Evolutionary conservation across 2,113 vertebrate species (phyloP).

Genomic region (Rutilus rutilus): DNA sequence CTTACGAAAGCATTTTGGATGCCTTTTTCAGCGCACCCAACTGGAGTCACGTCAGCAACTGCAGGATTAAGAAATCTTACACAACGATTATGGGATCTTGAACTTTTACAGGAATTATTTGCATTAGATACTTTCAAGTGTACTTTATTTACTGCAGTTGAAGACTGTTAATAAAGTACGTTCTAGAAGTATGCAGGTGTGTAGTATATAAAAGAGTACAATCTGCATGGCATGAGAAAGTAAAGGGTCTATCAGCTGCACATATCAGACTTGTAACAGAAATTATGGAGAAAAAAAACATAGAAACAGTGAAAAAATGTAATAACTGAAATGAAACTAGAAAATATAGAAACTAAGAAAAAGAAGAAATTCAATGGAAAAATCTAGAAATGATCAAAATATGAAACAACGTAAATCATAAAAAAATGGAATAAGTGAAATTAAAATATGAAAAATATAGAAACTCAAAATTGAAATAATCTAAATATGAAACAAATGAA

Average conservation of each 20-base stretch:
- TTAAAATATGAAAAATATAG: background rate
- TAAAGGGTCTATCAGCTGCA: too few species aligned
- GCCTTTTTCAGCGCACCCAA: background rate
- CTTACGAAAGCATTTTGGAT: background rate
- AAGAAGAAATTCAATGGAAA: background rate
- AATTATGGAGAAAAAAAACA: background rate
- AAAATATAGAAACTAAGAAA: too few species aligned
- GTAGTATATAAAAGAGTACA: background rate
- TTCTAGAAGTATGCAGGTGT: background rate
- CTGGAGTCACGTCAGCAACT: background rate
- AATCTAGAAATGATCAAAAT: background rate
- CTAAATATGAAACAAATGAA: too few species aligned
- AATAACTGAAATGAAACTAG: too few species aligned
- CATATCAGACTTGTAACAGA: background rate
- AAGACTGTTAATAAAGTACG: background rate
- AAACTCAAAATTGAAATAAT: background rate
- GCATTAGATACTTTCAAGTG: background rate
- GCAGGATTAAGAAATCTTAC: background rate
- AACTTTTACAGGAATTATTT: background rate
- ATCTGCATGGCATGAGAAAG: too few species aligned
- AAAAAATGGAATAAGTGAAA: too few species aligned
- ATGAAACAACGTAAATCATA: background rate
- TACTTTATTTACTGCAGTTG: background rate
- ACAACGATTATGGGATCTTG: background rate
- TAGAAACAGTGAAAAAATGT: background rate